Conservation (phyloP, 2,113 vertebrate genomes). For the Gallinago jamesoni region DNA sequence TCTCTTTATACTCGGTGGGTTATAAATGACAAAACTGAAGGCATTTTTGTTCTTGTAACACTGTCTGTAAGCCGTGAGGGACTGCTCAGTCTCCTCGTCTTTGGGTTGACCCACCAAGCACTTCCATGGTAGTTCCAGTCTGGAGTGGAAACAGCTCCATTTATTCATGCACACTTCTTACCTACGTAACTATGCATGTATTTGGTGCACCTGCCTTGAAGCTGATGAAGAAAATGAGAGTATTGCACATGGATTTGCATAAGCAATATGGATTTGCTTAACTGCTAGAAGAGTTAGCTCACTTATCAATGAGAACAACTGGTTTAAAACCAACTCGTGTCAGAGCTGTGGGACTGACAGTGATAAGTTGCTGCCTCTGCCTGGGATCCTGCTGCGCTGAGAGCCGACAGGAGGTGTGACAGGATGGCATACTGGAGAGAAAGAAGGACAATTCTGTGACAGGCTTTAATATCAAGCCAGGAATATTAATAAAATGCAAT, state of each 20-base stretch:
- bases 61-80: neutral
- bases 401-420: neutral
- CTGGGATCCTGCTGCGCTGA: neutral
- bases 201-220: neutral
- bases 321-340: neutral
- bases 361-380: neutral
- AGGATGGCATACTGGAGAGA: accelerated
- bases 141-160: neutral
- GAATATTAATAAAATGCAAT: neutral
- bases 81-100: neutral
- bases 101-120: neutral
- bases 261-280: neutral
- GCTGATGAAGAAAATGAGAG: neutral
- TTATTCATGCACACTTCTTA: neutral
- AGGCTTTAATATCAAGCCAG: neutral
- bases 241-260: neutral
- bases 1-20: neutral
- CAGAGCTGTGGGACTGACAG: accelerated
- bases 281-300: neutral
- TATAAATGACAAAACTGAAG: neutral
- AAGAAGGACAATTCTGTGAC: neutral
- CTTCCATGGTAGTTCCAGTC: neutral
- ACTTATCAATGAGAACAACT: neutral
- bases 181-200: neutral
- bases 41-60: neutral